These are phyloP conservation scores for Caenorhabditis macrosperma DNA, from an alignment of 2,888 invertebrate species.

Conservation along the genomic window DNA sequence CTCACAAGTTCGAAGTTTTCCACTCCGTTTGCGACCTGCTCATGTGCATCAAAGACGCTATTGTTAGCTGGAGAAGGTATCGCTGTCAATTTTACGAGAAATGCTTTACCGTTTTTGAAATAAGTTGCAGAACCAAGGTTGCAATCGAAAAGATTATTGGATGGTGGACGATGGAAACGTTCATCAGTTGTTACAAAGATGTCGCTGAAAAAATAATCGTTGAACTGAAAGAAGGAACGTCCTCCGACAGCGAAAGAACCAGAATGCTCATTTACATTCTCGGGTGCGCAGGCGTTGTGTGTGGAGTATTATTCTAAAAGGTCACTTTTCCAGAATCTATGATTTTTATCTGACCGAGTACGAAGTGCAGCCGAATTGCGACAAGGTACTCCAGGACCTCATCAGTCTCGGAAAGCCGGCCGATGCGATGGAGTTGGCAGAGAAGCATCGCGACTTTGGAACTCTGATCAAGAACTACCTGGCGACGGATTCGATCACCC, in stretches of 20 bases:
- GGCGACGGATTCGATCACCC: neutral
- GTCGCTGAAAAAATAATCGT: conserved; percentile 27
- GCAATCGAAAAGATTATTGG: conserved; percentile 1
- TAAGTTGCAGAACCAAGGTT: conserved; percentile 44
- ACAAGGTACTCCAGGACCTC: conserved; percentile 32
- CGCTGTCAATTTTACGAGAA: too few relatives aligned
- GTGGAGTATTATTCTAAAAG: neutral
- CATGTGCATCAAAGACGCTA: conserved; percentile 30
- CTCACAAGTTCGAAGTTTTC: conserved; percentile 38
- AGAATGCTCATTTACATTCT: conserved; percentile 16
- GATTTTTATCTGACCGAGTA: conserved; percentile 50
- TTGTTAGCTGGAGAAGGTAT: conserved; percentile 40
- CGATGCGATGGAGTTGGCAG: conserved; percentile 45
- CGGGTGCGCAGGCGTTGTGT: conserved; percentile 7
- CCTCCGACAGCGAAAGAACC: conserved; percentile 46
- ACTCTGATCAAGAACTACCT: conserved; percentile 38
- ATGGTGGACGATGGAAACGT: conserved; percentile 55
- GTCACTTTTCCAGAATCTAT: conserved; percentile 41
- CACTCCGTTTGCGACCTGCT: conserved; percentile 47
- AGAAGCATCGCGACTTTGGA: conserved; percentile 50
- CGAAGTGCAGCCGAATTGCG: conserved; percentile 24
- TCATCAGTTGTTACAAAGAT: conserved; percentile 18
- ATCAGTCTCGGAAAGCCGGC: conserved; percentile 26
- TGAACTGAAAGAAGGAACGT: conserved; percentile 16
- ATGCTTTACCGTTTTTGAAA: conserved; percentile 3